These are phyloP conservation scores for Malurus splendens DNA, from an alignment of 2,797 vertebrate species.

Conservation along the genomic window DNA sequence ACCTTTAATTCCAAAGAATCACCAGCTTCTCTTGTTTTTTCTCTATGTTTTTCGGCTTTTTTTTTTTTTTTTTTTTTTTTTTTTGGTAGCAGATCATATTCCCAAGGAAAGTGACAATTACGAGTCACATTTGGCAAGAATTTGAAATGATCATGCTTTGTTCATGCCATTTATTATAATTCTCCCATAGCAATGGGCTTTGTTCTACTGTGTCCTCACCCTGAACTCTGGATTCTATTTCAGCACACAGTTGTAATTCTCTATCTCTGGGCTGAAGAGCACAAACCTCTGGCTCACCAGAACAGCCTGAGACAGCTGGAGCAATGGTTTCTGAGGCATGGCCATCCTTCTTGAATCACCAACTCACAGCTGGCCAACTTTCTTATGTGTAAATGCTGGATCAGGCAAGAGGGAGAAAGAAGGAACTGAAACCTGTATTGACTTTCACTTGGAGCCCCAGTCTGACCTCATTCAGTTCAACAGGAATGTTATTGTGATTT, in stretches of 20 bases:
- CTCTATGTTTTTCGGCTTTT: background rate
- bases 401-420: background rate
- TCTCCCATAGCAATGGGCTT: background rate
- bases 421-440: background rate
- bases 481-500: background rate
- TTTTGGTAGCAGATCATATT: background rate
- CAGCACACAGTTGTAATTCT: slow-evolving; percentile 19
- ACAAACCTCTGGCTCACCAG: slow-evolving; percentile 28
- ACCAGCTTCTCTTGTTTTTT: background rate
- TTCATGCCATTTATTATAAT: slow-evolving; percentile 8
- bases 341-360: background rate
- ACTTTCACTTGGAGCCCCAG: background rate
- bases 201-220: background rate
- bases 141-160: background rate
- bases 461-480: background rate
- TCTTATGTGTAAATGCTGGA: background rate
- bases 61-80: background rate
- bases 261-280: background rate
- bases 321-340: slow-evolving; percentile 9
- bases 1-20: slow-evolving; percentile 38
- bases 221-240: slow-evolving; percentile 39
- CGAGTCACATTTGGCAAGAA: slow-evolving; percentile 20
- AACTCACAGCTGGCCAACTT: slow-evolving; percentile 31
- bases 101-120: slow-evolving; percentile 37
- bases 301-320: slow-evolving; percentile 64